Evolutionary conservation across 2,113 vertebrate genomes (phyloP), one percentile per base, ranked within the genome.

Genomic region (Dascyllus trimaculatus): DNA sequence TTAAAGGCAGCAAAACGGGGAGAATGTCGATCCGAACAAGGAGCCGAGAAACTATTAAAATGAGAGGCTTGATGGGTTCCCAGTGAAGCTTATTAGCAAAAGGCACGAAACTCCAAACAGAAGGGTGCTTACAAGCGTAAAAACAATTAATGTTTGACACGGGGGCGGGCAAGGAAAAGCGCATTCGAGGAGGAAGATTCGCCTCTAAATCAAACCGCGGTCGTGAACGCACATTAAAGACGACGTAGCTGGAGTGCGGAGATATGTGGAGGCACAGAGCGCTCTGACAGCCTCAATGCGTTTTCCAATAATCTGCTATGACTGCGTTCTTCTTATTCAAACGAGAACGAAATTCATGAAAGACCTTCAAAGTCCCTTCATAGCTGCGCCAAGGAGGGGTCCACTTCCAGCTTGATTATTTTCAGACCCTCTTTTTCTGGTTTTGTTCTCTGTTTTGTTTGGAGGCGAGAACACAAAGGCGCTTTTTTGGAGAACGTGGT

Each of bases 251-350:
- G 80, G 81, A 52, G 57, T 63, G 61, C 60, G 62, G 57, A 65
- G 87, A 91, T 81, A 78, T 58, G 84, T 74, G 40, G 51, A 11
- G 15, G 78, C 61, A 3, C 45, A 14, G 43, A 75, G n/a, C 57
- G 49, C 57, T 65, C 65, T 79, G 74, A 90, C 78, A 78, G 76
- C 83, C 74, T 78, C 63, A 63, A 14, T 66, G 64, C 75, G 68
- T 84, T 61, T 22, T 78, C 35, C 76, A 71, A 57, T 89, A 89
- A 92, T 91, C 81, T 81, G 48, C 63, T 70, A 60, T 60, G 75
- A 61, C 57, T 78, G 58, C 69, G 79, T 67, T 63, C 58, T 71
- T 80, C 77, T 82, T 51, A 77, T 86, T 86, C 63, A 86, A 82
- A 88, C 5, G 0, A 75, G 21, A 78, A 61, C 21, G 63, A 68